phyloP scores from a whole-genome alignment of 2,888 invertebrate species.

The Terebella lapidaria region DNA sequence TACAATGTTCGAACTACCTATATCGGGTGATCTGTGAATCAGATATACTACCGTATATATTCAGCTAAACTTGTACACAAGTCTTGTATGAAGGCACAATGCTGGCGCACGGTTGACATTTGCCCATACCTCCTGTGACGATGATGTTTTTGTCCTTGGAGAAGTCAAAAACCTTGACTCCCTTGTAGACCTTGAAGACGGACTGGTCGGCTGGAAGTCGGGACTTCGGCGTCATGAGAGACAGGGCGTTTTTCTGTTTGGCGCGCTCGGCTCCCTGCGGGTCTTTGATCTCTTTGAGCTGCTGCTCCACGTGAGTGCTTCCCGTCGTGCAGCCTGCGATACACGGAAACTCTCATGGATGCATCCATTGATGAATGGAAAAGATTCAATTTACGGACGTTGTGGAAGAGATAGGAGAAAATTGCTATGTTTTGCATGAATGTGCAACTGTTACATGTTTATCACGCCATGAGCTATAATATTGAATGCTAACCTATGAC shows the following conservation, averaged over 20 bases:
- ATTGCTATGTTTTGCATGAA: no score
- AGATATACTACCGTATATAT: no score
- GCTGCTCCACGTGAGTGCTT: constrained; percentile 49
- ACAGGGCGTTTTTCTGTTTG: neutral
- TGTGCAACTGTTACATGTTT: no score
- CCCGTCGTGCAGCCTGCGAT: constrained; percentile 48
- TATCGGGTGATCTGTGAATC: no score
- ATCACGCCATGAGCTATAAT: no score
- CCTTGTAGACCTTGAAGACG: constrained; percentile 52
- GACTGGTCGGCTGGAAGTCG: constrained; percentile 47
- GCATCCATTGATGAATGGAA: neutral
- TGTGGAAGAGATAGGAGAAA: no score
- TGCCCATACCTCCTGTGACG: constrained; percentile 49
- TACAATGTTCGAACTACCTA: no score
- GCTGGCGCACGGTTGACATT: neutral
- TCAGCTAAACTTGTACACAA: no score
- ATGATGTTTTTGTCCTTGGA: constrained; percentile 51
- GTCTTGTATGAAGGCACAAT: no score
- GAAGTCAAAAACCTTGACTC: constrained; percentile 53
- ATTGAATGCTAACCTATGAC: constrained; percentile 50
- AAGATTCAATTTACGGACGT: neutral
- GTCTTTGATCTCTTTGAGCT: constrained; percentile 45
- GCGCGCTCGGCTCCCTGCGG: constrained; percentile 14
- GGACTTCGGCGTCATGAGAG: constrained; percentile 27
- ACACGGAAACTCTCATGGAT: neutral